Conservation (phyloP, 2,888 invertebrate species). For the Dolichopus griseipennis region DNA sequence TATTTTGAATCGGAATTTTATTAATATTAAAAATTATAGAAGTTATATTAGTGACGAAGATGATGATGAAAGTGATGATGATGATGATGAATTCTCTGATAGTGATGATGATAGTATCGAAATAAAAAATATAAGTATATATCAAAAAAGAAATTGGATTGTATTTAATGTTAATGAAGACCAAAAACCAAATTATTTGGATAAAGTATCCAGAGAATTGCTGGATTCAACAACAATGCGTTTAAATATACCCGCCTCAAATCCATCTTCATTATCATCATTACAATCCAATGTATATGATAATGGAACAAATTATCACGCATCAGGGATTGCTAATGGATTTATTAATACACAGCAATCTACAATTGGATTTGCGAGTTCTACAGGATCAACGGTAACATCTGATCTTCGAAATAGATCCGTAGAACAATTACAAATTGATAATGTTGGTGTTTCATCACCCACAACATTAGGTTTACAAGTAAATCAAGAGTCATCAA, state of each 20-base stretch:
- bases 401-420: not conserved
- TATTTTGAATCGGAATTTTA: not conserved
- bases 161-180: not conserved
- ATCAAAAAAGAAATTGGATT: not conserved
- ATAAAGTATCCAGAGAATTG: not conserved
- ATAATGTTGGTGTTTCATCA: slow-evolving; percentile 1
- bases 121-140: not conserved
- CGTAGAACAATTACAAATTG: not conserved
- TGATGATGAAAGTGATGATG: not conserved
- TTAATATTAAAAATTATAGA: not conserved
- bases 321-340: not conserved
- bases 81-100: not conserved
- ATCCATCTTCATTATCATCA: not conserved
- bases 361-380: not conserved
- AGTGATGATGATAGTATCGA: not conserved
- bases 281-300: not conserved
- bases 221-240: not conserved
- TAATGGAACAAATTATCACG: not conserved
- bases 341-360: not conserved
- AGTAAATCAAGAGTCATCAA: not conserved
- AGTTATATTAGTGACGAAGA: not conserved
- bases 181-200: not conserved
- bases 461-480: not conserved
- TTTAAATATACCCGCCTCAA: not conserved
- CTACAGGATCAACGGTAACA: not conserved